phyloP scores from a whole-genome alignment of 64 coral and sea anemone species.

The Pocillopora verrucosa region DNA sequence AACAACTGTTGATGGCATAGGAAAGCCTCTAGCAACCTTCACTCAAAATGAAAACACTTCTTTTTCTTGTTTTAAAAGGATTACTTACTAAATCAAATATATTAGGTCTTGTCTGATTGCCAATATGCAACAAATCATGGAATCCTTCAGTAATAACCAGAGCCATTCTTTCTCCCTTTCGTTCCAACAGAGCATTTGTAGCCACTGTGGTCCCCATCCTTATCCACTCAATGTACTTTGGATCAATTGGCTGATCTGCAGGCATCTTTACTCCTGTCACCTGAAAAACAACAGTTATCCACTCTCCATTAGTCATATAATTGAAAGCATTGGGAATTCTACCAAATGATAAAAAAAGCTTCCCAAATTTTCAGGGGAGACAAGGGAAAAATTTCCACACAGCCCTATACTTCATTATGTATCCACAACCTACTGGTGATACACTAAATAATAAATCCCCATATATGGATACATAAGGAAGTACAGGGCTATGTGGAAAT shows the following conservation, averaged over 20 bases:
- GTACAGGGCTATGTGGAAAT: too few species aligned
- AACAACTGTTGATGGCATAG: too few species aligned
- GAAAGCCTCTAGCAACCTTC: background rate
- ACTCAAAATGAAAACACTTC: background rate
- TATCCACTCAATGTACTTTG: slow-evolving; percentile 92
- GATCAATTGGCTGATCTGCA: slow-evolving; percentile 70
- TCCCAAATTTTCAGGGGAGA: too few species aligned
- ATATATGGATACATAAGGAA: too few species aligned
- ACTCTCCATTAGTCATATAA: background rate
- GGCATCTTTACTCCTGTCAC: slow-evolving; percentile 88
- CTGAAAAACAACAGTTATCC: slow-evolving; percentile 17
- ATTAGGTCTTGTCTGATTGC: slow-evolving; percentile 96
- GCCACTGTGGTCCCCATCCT: slow-evolving; percentile 99
- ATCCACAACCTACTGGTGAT: too few species aligned
- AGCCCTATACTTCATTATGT: too few species aligned
- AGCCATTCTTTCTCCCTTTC: slow-evolving; percentile 94
- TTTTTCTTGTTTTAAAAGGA: background rate
- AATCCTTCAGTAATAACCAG: slow-evolving; percentile 94
- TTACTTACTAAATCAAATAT: slow-evolving; percentile 91
- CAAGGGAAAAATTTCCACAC: too few species aligned
- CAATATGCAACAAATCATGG: slow-evolving; percentile 88
- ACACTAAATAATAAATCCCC: too few species aligned
- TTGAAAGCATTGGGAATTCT: too few species aligned
- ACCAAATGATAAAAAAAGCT: too few species aligned
- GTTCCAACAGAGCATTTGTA: slow-evolving; percentile 92